A percentile compares a stretch with the other conserved stretches of the same genome.
Evolutionary conservation across 1,140 invertebrate species (phyloP).

Genomic region (Drosophila auraria): DNA sequence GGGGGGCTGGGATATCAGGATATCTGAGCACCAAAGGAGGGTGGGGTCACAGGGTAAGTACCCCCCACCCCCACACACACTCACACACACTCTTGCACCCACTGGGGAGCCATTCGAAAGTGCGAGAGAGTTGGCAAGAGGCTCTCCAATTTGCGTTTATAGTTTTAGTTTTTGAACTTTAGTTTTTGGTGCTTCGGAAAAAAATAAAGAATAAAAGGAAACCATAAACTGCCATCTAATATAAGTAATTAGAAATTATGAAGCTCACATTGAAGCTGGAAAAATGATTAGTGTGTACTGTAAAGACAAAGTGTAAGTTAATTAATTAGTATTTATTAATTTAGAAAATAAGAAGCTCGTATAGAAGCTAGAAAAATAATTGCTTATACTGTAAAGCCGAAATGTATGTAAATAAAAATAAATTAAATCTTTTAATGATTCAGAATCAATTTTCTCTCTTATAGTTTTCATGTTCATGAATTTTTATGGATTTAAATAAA

Average conservation of each 20-base stretch:
- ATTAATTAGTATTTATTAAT: no score
- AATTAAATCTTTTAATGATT: neutral
- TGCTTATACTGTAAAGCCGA: no score
- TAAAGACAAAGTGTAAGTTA: no score
- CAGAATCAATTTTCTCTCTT: no score
- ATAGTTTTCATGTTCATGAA: no score
- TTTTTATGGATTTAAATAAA: neutral
- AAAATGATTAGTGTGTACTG: neutral
- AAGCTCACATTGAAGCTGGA: neutral
- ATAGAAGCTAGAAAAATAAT: no score
- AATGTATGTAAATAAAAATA: no score
- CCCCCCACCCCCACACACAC: neutral
- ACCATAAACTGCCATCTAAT: neutral
- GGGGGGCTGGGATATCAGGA: neutral
- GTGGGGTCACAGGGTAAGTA: slow-evolving; percentile 17
- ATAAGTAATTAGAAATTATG: neutral
- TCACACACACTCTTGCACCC: slow-evolving; percentile 2
- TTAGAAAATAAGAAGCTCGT: no score
- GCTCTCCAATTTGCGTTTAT: slow-evolving; percentile 52
- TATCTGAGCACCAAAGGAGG: slow-evolving; percentile 1
- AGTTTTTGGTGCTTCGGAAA: neutral
- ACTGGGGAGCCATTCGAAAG: slow-evolving; percentile 36
- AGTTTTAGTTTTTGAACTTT: slow-evolving; percentile 28
- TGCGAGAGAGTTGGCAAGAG: slow-evolving; percentile 13
- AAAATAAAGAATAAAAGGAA: neutral